A percentile compares a stretch with the other conserved stretches of the same genome.
phyloP scores from a whole-genome alignment of 2,797 vertebrate species.

The Strix occidentalis region DNA sequence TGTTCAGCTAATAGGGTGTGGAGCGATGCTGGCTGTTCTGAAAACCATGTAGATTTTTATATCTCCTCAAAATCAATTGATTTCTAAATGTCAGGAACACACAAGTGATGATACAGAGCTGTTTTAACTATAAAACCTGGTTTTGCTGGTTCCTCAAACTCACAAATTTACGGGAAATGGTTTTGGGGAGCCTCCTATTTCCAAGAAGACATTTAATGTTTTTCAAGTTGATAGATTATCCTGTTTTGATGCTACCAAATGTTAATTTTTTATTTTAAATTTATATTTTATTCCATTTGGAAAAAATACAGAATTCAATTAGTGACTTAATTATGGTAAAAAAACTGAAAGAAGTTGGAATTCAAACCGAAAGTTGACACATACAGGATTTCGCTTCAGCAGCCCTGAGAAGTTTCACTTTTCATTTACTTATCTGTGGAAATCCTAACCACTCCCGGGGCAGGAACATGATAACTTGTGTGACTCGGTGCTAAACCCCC shows the following conservation, averaged over 20 bases:
- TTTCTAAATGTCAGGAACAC: not conserved
- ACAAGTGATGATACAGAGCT: not conserved
- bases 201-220: not conserved
- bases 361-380: fast-evolving
- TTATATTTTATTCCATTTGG: not conserved
- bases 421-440: not conserved
- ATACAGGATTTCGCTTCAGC: not conserved
- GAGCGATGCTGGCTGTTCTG: not conserved
- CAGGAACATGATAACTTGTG: fast-evolving
- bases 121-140: not conserved
- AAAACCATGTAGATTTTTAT: not conserved
- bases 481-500: fast-evolving
- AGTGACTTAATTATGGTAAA: not conserved
- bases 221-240: not conserved
- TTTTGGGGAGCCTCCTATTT: not conserved
- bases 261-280: not conserved
- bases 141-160: not conserved
- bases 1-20: not conserved
- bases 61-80: not conserved
- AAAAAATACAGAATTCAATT: not conserved
- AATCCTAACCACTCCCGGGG: not conserved
- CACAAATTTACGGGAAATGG: not conserved
- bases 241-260: not conserved
- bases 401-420: not conserved
- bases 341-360: not conserved